A percentile compares a stretch with the other conserved stretches of the same genome.
phyloP scores from a whole-genome alignment of 2,797 vertebrate species.

The Ceryle rudis region DNA sequence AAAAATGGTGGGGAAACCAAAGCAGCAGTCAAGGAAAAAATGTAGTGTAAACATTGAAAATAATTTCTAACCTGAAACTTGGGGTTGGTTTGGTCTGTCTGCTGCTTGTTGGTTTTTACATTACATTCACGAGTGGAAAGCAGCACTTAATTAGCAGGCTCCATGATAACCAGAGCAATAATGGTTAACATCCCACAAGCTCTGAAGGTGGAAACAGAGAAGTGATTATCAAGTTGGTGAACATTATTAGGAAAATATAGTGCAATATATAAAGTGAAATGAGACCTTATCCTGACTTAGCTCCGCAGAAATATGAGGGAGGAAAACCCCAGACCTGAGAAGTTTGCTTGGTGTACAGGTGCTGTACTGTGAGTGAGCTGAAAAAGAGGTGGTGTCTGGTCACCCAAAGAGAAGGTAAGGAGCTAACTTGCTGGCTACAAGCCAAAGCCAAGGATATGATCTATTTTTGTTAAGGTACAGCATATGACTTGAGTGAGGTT shows the following conservation, averaged over 20 bases:
- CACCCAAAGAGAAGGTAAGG: background rate
- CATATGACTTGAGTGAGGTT: background rate
- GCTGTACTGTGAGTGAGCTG: background rate
- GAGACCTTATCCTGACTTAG: background rate
- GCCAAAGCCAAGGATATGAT: background rate
- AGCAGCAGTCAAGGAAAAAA: slow-evolving; percentile 51
- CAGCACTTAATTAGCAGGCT: background rate
- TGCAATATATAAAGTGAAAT: background rate
- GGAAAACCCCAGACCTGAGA: background rate
- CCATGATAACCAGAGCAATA: background rate
- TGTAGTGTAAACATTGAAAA: slow-evolving; percentile 22
- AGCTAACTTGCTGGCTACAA: background rate
- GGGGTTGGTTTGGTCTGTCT: background rate
- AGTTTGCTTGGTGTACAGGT: background rate
- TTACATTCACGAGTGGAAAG: background rate
- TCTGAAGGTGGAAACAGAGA: background rate
- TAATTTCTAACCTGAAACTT: background rate
- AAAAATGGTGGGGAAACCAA: slow-evolving; percentile 42
- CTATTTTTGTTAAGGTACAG: background rate
- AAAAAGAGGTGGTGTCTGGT: background rate
- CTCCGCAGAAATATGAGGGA: background rate
- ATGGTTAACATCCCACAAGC: background rate
- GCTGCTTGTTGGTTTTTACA: background rate
- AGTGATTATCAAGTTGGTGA: background rate
- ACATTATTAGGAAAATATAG: background rate